These are phyloP conservation scores for Colletes latitarsis DNA, from an alignment of 1,140 invertebrate genomes.

Conservation along the genomic window DNA sequence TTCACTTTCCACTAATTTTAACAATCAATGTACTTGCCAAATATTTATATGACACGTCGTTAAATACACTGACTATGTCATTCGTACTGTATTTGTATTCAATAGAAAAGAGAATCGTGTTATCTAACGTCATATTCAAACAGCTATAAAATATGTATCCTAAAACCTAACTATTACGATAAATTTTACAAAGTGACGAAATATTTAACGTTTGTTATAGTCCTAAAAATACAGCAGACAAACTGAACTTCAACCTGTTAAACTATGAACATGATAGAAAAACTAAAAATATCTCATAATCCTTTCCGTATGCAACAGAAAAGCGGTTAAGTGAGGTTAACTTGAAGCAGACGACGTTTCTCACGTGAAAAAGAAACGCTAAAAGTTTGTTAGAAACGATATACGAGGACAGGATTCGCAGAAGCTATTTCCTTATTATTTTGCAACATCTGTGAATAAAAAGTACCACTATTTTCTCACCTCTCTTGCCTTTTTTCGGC, in stretches of 20 bases:
- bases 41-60: background rate
- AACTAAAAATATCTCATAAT: constrained; percentile 5
- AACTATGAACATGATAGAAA: background rate
- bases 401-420: background rate
- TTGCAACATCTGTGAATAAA: background rate
- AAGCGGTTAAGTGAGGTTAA: constrained; percentile 52
- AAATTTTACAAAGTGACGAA: background rate
- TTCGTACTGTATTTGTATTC: background rate
- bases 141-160: constrained; percentile 1
- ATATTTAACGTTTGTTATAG: background rate
- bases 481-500: constrained; percentile 80
- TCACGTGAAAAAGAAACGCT: background rate
- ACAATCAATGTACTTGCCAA: background rate
- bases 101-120: background rate
- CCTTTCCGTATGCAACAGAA: constrained; percentile 26
- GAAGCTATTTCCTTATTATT: background rate
- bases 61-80: background rate
- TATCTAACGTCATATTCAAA: constrained; percentile 8
- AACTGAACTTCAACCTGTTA: background rate
- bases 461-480: constrained; percentile 69
- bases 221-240: background rate
- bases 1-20: constrained; percentile 31
- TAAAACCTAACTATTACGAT: background rate
- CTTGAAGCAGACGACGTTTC: constrained; percentile 60
- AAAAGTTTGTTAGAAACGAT: background rate